These are phyloP conservation scores for Lithophane ornitopus DNA, from an alignment of 2,888 invertebrate species.

Conservation along the genomic window DNA sequence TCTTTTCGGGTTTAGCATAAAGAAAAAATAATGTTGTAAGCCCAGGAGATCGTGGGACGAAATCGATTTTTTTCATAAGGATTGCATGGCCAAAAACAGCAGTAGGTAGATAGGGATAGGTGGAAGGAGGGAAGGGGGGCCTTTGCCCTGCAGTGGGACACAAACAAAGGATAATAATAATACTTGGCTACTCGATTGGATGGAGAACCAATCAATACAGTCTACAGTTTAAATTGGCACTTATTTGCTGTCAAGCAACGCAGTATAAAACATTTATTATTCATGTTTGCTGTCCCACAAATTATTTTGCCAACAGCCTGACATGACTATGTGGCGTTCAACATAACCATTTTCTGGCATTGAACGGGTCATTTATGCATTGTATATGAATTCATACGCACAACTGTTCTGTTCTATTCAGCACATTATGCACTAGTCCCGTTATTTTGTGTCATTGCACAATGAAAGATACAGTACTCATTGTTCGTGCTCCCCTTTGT, in stretches of 20 bases:
- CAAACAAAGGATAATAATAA: no score
- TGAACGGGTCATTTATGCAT: slow-evolving; percentile 39
- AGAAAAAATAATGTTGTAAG: no score
- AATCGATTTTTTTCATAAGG: no score
- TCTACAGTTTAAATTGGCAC: slow-evolving; percentile 14
- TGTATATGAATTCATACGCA: slow-evolving; percentile 51
- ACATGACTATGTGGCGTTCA: slow-evolving; percentile 38
- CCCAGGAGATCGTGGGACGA: no score
- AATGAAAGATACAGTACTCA: slow-evolving; percentile 54
- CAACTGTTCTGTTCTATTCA: slow-evolving; percentile 51
- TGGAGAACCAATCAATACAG: background rate
- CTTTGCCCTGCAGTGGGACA: background rate
- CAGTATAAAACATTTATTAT: slow-evolving; percentile 28
- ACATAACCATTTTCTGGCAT: slow-evolving; percentile 63
- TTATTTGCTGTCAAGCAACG: slow-evolving; percentile 9
- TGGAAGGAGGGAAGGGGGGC: no score
- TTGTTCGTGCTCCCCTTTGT: slow-evolving; percentile 52
- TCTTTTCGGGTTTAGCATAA: no score
- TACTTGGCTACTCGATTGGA: background rate
- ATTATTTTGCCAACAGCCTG: slow-evolving; percentile 49
- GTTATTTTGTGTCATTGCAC: slow-evolving; percentile 51
- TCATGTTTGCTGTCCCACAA: slow-evolving; percentile 33
- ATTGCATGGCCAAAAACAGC: no score
- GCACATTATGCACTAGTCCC: slow-evolving; percentile 47
- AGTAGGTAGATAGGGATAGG: no score